phyloP scores from a whole-genome alignment of 2,888 invertebrate species.

The Amphiduros pacificus region DNA sequence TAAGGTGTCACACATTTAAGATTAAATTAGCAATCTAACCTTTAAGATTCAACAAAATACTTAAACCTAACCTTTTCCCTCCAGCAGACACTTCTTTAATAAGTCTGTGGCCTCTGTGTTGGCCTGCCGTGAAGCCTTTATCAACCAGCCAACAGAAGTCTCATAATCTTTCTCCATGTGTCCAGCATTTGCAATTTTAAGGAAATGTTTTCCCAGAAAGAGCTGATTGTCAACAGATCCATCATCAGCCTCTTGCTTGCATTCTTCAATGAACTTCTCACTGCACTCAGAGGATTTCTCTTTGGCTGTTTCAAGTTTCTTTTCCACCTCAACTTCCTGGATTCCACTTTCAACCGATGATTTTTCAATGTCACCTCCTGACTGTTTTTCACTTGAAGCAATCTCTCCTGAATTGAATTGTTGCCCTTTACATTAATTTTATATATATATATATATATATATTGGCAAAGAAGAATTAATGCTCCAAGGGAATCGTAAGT shows the following conservation, averaged over 20 bases:
- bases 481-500: conserved; percentile 88
- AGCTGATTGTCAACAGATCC: conserved; percentile 5
- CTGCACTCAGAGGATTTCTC: too few species aligned
- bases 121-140: conserved; percentile 91
- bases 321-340: too few species aligned
- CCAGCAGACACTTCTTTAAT: conserved; percentile 61
- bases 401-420: too few species aligned
- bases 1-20: background rate
- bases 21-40: background rate
- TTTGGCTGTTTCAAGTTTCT: too few species aligned
- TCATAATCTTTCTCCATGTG: conserved; percentile 62
- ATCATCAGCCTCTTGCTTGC: background rate
- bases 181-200: conserved; percentile 42
- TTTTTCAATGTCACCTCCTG: too few species aligned
- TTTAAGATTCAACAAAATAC: background rate
- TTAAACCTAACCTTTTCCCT: conserved; percentile 37
- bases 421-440: too few species aligned
- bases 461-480: conserved; percentile 99
- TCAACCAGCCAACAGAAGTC: conserved; percentile 71
- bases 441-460: too few species aligned
- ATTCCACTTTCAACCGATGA: too few species aligned
- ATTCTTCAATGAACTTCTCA: background rate
- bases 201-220: conserved; percentile 35
- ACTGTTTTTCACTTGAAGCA: too few species aligned
- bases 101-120: conserved; percentile 83